Conservation (phyloP, 64 coral and sea anemone genomes). For the Montipora cactus region DNA sequence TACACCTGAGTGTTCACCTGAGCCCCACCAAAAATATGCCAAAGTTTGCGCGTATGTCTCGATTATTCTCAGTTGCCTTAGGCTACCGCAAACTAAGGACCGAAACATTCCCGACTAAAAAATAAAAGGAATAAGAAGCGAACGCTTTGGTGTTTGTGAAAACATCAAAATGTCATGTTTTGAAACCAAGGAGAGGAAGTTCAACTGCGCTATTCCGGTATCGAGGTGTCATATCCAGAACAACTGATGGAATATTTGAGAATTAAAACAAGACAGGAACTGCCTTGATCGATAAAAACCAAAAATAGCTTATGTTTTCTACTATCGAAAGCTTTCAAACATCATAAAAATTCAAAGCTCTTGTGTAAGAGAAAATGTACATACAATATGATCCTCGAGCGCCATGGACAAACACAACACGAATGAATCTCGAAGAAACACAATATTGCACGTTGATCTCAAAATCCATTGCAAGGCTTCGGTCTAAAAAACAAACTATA, state of each 20-base stretch:
- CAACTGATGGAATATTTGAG: not conserved
- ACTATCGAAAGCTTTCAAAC: not conserved
- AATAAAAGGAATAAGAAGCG: not conserved
- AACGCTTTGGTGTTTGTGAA: not conserved
- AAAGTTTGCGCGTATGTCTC: not conserved
- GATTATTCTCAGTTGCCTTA: not conserved
- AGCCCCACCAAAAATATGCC: not conserved
- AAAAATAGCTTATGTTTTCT: not conserved
- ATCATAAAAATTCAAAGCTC: not conserved
- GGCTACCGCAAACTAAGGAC: not conserved
- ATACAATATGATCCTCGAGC: slow-evolving; percentile 14
- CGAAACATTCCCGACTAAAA: not conserved
- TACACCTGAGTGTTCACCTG: not conserved
- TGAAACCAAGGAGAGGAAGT: not conserved
- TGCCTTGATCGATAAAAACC: not conserved
- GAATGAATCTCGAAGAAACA: not conserved
- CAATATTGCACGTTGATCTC: not conserved
- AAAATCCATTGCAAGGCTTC: slow-evolving; percentile 6
- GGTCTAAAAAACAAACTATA: not conserved
- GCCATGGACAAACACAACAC: not conserved
- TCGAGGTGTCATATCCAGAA: not conserved
- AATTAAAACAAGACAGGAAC: slow-evolving; percentile 1
- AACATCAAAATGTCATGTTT: not conserved
- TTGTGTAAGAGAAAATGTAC: slow-evolving; percentile 23
- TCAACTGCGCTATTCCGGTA: not conserved